These are phyloP conservation scores for Sisyra terminalis DNA, from an alignment of 2,888 invertebrate species.

Conservation along the genomic window DNA sequence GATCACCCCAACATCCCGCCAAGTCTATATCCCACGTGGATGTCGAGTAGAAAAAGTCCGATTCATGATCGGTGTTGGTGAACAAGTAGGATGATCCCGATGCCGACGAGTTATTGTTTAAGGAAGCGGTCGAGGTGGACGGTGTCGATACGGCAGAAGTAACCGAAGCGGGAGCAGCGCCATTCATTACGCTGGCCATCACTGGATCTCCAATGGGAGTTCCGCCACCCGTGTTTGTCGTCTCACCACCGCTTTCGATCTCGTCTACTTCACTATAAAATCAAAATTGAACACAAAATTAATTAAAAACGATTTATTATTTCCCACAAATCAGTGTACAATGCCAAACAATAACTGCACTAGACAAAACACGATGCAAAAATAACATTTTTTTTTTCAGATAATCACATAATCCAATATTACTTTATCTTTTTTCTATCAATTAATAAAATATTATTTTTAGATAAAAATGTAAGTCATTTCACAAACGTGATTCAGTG, in stretches of 20 bases:
- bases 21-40: conserved; percentile 40
- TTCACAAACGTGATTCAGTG: too few species aligned
- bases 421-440: too few species aligned
- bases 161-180: conserved; percentile 21
- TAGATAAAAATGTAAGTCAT: too few species aligned
- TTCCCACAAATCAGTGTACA: too few species aligned
- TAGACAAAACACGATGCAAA: too few species aligned
- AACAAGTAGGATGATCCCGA: conserved; percentile 9
- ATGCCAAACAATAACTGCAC: too few species aligned
- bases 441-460: too few species aligned
- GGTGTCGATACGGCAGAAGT: conserved; percentile 14
- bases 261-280: conserved; percentile 6
- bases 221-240: conserved; percentile 23
- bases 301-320: too few species aligned
- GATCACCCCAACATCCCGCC: conserved; percentile 8
- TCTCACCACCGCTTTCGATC: neutral
- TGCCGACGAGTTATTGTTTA: conserved; percentile 6
- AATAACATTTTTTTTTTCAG: too few species aligned
- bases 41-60: conserved; percentile 32
- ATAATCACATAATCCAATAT: too few species aligned
- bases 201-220: conserved; percentile 49
- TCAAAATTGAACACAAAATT: too few species aligned
- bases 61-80: conserved; percentile 17
- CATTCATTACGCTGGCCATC: conserved; percentile 58
- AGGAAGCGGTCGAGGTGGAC: conserved; percentile 8